Evolutionary conservation across 2,113 vertebrate genomes (phyloP), one percentile per base, ranked within the genome.

Genomic region (Rafetus swinhoei): DNA sequence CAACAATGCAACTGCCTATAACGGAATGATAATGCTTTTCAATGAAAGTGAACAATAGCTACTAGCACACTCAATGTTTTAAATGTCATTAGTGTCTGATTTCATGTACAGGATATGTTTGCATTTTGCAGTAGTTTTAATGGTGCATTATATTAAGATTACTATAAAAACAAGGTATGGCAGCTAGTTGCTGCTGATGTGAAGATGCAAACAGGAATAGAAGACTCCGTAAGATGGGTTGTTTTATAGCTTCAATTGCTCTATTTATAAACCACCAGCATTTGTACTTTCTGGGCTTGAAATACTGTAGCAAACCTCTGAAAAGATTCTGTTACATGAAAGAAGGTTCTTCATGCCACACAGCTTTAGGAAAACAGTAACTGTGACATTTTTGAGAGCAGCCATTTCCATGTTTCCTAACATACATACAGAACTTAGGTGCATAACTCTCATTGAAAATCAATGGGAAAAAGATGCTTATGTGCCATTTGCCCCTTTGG

Each of bases 11-110:
- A 24, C 16, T 7, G 59, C 16, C 2, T 0, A 9, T 45, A 55
- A 32, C 7, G 24, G 60, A 65, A 79, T 18, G 25, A 57, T 11
- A 59, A 6, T n/a, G 29, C 5, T 39, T 87, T 84, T 90, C 81
- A 90, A 53, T 54, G 77, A 88, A 82, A 84, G 53, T 56, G 84
- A 92, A 83, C 29, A 86, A 18, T 3, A 92, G 62, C 92, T 93
- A 27, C 18, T 55, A 53, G 1, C 4, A 59, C n/a, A 3, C 12
- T 92, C 27, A 65, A 35, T 82, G 59, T 35, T 84, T n/a, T 74
- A 84, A 82, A 35, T 6, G 4, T 25, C 79, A 74, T 9, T 32
- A 13, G 5, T 45, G 79, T 5, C 35, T 15, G 16, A 18, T 50
- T 35, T 24, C 10, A 3, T 22, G 18, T 15, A 6, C 39, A 12